These are phyloP conservation scores for Cheilosia vulpina DNA, from an alignment of 2,888 invertebrate genomes.

Conservation along the genomic window DNA sequence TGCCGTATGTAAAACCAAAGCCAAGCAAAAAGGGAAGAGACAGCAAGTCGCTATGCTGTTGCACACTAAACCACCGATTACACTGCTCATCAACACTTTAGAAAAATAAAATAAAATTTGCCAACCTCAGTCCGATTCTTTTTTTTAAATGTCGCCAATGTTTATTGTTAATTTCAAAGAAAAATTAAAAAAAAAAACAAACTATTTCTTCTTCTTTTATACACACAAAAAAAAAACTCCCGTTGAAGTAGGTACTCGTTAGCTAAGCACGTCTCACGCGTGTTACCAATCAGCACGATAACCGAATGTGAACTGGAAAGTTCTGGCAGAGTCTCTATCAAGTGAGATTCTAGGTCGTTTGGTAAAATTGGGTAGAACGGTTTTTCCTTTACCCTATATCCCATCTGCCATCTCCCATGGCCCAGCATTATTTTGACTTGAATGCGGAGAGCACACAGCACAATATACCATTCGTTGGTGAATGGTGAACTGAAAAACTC, in stretches of 20 bases:
- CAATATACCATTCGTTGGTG: constrained; percentile 30
- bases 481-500: not conserved
- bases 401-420: constrained; percentile 1
- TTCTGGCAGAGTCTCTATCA: constrained; percentile 57
- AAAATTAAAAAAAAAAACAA: constrained; percentile 14
- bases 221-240: constrained; percentile 1
- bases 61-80: constrained; percentile 31
- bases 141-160: constrained; percentile 8
- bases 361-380: constrained; percentile 59
- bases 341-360: constrained; percentile 71
- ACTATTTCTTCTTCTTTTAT: constrained; percentile 7
- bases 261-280: constrained; percentile 43
- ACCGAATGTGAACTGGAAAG: constrained; percentile 72
- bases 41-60: constrained; percentile 12
- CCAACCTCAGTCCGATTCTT: constrained; percentile 6
- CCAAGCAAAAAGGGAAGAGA: not conserved
- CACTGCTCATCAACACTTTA: constrained; percentile 34
- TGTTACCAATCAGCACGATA: constrained; percentile 63
- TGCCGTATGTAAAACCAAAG: not conserved
- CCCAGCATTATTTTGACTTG: no score
- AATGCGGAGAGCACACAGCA: not conserved
- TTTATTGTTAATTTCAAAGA: not conserved
- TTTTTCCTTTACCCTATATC: constrained; percentile 54
- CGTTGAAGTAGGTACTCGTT: constrained; percentile 28
- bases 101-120: not conserved